Base-by-base conservation (phyloP, 2,888 invertebrate genomes). In the Tipula unca region DNA sequence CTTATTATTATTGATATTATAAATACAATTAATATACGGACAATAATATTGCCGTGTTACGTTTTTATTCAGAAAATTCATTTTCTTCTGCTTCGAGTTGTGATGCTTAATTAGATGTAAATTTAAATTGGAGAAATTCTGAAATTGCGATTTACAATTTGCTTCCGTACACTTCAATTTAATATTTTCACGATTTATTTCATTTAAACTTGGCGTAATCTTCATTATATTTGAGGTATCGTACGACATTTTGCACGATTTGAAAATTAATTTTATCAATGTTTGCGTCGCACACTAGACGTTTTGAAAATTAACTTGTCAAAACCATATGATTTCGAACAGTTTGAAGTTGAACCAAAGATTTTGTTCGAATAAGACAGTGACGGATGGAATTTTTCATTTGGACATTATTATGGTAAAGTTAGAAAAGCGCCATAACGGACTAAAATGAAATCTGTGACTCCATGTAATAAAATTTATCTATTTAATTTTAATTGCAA, bases 61-160 rank as follows among this genome's bases (percentile, higher is more conserved):
- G 0, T 87, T 87, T 10, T 87, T 87, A 14, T 87, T 87, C 10
- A 39, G 14, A 3, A 39, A 87, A 86, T 89, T 86, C 83, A 88
- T 86, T 32, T 87, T 87, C 0, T 90, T 89, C 1, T 92, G 90
- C 13, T 25, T 69, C 20, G 69, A 69, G 10, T 69, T 69, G 87
- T 95, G 95, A 0, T 90, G 90, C 87, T 92, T 93, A 0, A 90
- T 89, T 3, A 95, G 87, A 88, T 95, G 95, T 87, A 92, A 89
- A 86, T 91, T 91, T 35, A 93, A 90, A 87, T 93, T 92, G 10
- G 93, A 91, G 29, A 91, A 89, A 86, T 92, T 93, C 29, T 90
- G 90, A 87, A 93, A 93, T 1, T 90, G 89, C 29, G 90, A 90
- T 0, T 88, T 87, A 86, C 92, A 93, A 35, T 91, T 91, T 4